Evolutionary conservation across 2,113 vertebrate genomes (phyloP), one percentile per base, ranked within the genome.

Genomic region (Oenanthe melanoleuca): DNA sequence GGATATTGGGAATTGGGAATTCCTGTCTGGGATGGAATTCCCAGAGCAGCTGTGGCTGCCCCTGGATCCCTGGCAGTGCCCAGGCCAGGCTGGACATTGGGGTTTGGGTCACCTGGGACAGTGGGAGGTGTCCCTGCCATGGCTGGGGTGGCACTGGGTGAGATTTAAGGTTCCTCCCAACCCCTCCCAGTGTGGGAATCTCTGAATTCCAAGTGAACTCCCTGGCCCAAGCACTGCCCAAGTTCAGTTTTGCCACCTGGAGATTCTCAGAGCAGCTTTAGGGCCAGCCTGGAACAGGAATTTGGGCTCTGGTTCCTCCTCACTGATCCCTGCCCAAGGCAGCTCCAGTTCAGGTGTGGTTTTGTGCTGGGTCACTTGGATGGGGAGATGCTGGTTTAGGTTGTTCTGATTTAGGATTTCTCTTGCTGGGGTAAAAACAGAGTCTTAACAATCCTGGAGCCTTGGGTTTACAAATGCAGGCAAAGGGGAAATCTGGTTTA

Each of bases 321-420:
- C 52, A 0, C 55, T 59, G n/a, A 0, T 25, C 1, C 47, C 71
- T 15, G 7, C 18, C 52, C 2, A 0, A 28, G 49, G 4, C 63
- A 22, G 49, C 71, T 44, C 4, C 61, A 7, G 47, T 1, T 19
- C 4, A 3, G 20, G 1, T 8, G 24, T 12, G 78, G 18, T 0
- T 28, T 70, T 57, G 44, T 38, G 59, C 3, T 38, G 20, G 60
- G 44, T 47, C 12, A 2, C 13, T 34, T 1, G 25, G 49, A 1
- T 59, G 34, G 44, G 37, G 60, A 34, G 24, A 5, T 33, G 60
- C 29, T 5, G 4, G 15, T 50, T 63, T 2, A 12, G 56, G 21
- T 31, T 74, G 18, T 40, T 73, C 34, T 71, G 21, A 52, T 64
- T 60, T 20, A 44, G 61, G 53, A 34, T 92, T 86, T 63, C 28